Percentiles rank a stretch among this genome's conserved stretches.
These are phyloP conservation scores for Balearica regulorum DNA, from an alignment of 2,797 vertebrate species.

Conservation along the genomic window DNA sequence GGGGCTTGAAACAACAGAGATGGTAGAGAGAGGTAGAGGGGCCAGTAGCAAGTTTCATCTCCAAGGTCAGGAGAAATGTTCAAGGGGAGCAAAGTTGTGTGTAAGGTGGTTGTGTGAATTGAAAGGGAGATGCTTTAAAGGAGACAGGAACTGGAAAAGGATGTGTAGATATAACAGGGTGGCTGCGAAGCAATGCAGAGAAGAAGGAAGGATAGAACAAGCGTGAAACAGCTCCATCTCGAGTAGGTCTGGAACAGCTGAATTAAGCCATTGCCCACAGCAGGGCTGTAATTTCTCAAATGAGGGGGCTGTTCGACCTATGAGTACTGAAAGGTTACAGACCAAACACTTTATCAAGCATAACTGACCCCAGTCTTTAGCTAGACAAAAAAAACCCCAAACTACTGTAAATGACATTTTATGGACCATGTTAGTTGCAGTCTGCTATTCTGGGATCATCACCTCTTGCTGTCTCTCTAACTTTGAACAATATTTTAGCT, in stretches of 20 bases:
- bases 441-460: neutral
- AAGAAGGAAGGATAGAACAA: neutral
- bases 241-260: neutral
- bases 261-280: neutral
- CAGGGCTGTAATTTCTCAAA: neutral
- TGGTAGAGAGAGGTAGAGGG: accelerated
- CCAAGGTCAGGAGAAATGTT: neutral
- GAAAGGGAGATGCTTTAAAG: neutral
- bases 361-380: neutral
- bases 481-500: neutral
- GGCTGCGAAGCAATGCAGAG: neutral
- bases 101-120: neutral
- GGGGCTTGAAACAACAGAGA: neutral
- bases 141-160: neutral
- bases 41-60: neutral
- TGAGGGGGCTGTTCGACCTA: neutral
- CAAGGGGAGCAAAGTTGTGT: neutral
- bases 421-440: neutral
- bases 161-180: neutral
- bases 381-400: neutral
- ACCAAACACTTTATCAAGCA: neutral
- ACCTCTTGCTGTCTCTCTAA: neutral
- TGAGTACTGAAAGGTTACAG: neutral
- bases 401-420: neutral
- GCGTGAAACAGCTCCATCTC: neutral